Conservation (phyloP, 1,140 invertebrate genomes). For the Dermatophagoides farinae region DNA sequence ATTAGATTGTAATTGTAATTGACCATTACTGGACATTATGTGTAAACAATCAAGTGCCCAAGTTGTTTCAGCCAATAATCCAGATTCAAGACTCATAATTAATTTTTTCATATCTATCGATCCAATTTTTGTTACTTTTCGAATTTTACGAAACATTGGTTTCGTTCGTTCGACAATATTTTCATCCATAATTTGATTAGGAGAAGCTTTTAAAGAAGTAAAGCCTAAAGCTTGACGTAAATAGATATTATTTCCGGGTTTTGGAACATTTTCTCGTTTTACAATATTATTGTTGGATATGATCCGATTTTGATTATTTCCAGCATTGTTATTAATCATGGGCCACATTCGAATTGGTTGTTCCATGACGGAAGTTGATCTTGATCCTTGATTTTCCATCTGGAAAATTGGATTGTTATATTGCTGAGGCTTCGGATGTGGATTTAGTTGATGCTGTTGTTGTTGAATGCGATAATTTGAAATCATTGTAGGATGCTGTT, state of each 20-base stretch:
- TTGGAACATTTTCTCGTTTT: no score
- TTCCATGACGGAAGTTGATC: no score
- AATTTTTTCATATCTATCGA: conserved; percentile 75
- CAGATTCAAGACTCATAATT: conserved; percentile 93
- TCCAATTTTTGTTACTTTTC: conserved; percentile 52
- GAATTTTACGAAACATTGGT: conserved; percentile 61
- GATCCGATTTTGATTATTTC: no score
- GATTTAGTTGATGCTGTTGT: no score
- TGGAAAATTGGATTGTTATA: no score
- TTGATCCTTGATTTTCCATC: no score
- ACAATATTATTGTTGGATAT: no score
- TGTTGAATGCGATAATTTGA: no score
- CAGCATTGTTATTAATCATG: no score
- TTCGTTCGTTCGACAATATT: conserved; percentile 79
- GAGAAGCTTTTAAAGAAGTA: neutral
- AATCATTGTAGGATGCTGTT: no score
- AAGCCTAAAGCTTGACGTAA: conserved; percentile 12
- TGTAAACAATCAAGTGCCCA: conserved; percentile 86
- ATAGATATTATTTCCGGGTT: conserved; percentile 5
- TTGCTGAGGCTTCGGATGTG: no score
- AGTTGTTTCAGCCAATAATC: conserved; percentile 77
- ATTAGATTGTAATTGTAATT: conserved; percentile 74
- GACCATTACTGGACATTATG: conserved; percentile 65
- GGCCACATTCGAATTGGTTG: no score
- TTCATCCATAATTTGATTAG: conserved; percentile 67